Conservation (phyloP, 37 sponge, comb jelly and placozoan species). For the Ephydatia muelleri region DNA sequence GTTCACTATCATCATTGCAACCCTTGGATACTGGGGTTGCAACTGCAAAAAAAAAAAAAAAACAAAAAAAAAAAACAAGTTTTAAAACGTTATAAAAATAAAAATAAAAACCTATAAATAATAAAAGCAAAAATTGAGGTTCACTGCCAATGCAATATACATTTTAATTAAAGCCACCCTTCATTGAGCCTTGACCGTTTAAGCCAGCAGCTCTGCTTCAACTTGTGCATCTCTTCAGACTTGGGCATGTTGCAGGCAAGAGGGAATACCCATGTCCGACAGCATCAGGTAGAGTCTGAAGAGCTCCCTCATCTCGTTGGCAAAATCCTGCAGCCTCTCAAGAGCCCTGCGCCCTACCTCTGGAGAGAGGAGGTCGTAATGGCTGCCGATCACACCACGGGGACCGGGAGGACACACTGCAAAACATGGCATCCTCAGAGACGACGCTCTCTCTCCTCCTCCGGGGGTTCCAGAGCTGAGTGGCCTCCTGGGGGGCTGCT, state of each 20-base stretch:
- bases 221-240: constrained; percentile 48
- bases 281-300: constrained; percentile 62
- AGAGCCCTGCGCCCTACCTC: constrained; percentile 16
- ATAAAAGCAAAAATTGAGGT: too few species aligned
- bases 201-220: too few species aligned
- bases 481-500: neutral
- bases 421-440: constrained; percentile 5
- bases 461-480: neutral
- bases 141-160: too few species aligned
- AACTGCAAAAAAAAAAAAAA: constrained; percentile 19
- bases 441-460: neutral
- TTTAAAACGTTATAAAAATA: too few species aligned
- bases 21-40: constrained; percentile 58
- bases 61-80: neutral
- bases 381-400: constrained; percentile 78
- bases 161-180: too few species aligned
- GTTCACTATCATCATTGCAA: constrained; percentile 40
- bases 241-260: constrained; percentile 60
- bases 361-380: constrained; percentile 46
- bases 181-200: constrained; percentile 31
- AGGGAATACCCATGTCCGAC: constrained; percentile 37
- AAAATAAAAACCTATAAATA: neutral
- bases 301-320: constrained; percentile 40
- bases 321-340: constrained; percentile 21
- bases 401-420: constrained; percentile 55